Base-by-base conservation (phyloP, 2,888 invertebrate species). In the Endomychus coccineus region DNA sequence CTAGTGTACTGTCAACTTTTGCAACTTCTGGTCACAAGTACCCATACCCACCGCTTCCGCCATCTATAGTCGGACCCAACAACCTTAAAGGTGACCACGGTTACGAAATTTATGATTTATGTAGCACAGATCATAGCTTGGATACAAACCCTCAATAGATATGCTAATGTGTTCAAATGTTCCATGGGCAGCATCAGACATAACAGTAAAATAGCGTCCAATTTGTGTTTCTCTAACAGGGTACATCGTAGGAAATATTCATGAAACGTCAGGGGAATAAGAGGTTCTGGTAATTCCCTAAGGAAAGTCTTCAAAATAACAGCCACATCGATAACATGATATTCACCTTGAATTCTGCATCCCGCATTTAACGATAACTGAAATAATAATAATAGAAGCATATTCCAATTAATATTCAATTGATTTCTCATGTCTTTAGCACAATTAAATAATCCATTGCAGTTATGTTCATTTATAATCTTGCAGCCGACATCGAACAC, bases 241-340 rank as follows among this genome's bases (percentile, higher is more conserved):
- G 75, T 67, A 59, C 82, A 81, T 47, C 80, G 70, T 9, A 90
- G 65, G 42, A 91, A 77, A 19, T 84, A 64, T 54, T 89, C 87
- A 55, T 91, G 89, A 43, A 80, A 80, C 1, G 62, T 58, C 43
- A 63, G 69, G 0, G 81, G 87, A 64, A 92, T 80, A 12, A 92
- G 66, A 0, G 92, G 88, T 51, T 89, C 88, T 0, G 90, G 89
- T 34, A 92, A 67, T 60, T 84, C 81, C 39, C 91, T 71, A 43
- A 92, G 77, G 61, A 90, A 92, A 29, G 82, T 76, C 61, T 92
- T 92, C 14, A 92, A 68, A 16, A 90, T 77, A 59, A 82, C 85
- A 1, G 90, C 88, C 10, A 90, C 79, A 66, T 94, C 92, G 49
- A 87, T 78, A 1, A 85, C 83, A 55, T 84, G 78, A 58, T 84